Percentiles rank a stretch among this genome's conserved stretches.
These are phyloP conservation scores for Euwallacea similis DNA, from an alignment of 1,140 invertebrate species.

Conservation along the genomic window DNA sequence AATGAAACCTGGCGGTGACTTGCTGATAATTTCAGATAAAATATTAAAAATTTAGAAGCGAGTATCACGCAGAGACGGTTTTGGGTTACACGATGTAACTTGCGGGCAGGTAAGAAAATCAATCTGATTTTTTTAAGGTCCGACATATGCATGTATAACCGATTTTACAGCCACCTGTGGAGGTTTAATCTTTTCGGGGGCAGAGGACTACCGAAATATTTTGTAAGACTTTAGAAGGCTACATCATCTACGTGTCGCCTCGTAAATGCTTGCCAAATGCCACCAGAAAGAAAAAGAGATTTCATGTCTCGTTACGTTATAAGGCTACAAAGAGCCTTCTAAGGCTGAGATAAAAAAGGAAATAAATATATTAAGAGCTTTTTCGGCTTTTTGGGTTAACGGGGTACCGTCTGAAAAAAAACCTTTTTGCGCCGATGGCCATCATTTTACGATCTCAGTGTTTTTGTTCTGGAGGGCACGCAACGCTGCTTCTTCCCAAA, in stretches of 20 bases:
- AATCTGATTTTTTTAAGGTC: conserved; percentile 16
- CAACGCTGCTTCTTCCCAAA: conserved; percentile 4
- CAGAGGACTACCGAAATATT: conserved; percentile 1
- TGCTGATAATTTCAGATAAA: conserved; percentile 32
- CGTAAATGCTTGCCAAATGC: too few relatives aligned
- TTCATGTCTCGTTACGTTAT: too few relatives aligned
- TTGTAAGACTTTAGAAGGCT: too few relatives aligned
- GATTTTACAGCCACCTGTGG: conserved; percentile 24
- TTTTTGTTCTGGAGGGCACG: background rate
- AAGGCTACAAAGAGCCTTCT: too few relatives aligned
- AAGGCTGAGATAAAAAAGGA: too few relatives aligned
- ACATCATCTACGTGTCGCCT: too few relatives aligned
- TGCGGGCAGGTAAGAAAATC: conserved; percentile 25
- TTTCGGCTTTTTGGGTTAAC: too few relatives aligned
- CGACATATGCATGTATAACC: conserved; percentile 23
- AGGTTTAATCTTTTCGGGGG: conserved; percentile 11
- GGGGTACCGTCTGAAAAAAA: too few relatives aligned
- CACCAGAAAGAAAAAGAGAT: background rate
- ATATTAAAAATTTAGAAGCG: conserved; percentile 24
- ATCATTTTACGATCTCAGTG: too few relatives aligned
- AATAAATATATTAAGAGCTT: too few relatives aligned
- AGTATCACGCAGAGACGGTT: conserved; percentile 26
- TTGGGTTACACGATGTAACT: conserved; percentile 18
- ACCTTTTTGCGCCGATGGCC: too few relatives aligned
- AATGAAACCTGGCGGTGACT: conserved; percentile 22